Percentiles rank a stretch among this genome's conserved stretches.
These are phyloP conservation scores for Zaprionus camerounensis DNA, from an alignment of 1,140 invertebrate species.

Conservation along the genomic window DNA sequence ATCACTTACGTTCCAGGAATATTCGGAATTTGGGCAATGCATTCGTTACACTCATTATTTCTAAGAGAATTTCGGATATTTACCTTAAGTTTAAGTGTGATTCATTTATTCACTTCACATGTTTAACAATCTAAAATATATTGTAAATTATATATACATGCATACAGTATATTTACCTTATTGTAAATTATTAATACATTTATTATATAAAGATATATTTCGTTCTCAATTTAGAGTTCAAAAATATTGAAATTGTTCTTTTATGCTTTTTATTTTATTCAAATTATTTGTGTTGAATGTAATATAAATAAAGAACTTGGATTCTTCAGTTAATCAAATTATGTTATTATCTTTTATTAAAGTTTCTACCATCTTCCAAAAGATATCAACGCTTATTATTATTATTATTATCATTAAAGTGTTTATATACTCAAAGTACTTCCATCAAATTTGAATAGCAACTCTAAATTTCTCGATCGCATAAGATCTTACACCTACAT, in stretches of 20 bases:
- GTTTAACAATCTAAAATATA: no score
- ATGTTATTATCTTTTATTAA: no score
- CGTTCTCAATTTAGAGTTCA: background rate
- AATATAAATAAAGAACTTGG: no score
- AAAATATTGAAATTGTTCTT: background rate
- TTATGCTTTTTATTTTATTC: background rate
- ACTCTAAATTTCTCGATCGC: no score
- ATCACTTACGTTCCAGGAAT: background rate
- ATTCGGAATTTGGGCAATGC: background rate
- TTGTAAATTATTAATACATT: background rate
- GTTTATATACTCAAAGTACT: background rate
- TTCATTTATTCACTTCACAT: background rate
- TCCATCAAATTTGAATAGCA: background rate
- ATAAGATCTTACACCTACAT: no score
- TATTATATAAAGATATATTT: background rate
- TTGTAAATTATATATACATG: no score
- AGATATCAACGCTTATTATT: no score
- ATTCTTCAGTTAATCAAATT: no score
- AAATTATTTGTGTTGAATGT: background rate
- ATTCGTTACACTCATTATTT: background rate
- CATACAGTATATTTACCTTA: background rate
- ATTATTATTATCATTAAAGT: no score
- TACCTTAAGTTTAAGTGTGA: no score
- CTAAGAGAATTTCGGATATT: no score
- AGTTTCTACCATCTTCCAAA: no score